Percentiles rank a stretch among this genome's conserved stretches.
phyloP scores from a whole-genome alignment of 1,140 invertebrate genomes.

The Sarcophaga peregrina region DNA sequence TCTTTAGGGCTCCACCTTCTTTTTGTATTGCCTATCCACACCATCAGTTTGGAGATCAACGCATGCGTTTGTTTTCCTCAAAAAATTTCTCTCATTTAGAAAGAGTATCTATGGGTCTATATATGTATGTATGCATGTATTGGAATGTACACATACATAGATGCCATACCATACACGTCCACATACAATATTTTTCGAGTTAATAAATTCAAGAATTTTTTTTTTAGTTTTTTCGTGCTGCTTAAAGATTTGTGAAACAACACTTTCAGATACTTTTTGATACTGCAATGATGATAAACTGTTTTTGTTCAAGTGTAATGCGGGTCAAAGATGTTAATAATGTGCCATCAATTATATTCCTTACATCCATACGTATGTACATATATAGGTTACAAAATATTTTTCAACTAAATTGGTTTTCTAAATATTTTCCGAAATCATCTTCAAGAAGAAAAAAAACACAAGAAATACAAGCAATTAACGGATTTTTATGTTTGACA shows the following conservation, averaged over 20 bases:
- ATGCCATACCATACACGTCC: background rate
- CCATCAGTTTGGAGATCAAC: background rate
- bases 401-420: no score
- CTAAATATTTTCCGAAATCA: no score
- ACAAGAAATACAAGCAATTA: no score
- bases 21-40: no score
- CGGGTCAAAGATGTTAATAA: conserved; percentile 28
- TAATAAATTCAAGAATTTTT: conserved; percentile 3
- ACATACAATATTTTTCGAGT: background rate
- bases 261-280: background rate
- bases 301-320: conserved; percentile 26
- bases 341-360: conserved; percentile 24
- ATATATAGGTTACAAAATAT: no score
- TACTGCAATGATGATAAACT: background rate
- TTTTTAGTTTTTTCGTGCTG: background rate
- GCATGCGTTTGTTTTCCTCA: background rate
- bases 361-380: no score
- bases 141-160: no score
- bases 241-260: background rate
- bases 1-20: background rate
- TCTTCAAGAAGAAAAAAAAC: no score
- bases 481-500: no score
- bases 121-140: no score
- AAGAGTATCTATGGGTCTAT: no score
- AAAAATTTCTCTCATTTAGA: background rate